These are phyloP conservation scores for Dascyllus trimaculatus DNA, from an alignment of 2,113 vertebrate species.

Conservation along the genomic window DNA sequence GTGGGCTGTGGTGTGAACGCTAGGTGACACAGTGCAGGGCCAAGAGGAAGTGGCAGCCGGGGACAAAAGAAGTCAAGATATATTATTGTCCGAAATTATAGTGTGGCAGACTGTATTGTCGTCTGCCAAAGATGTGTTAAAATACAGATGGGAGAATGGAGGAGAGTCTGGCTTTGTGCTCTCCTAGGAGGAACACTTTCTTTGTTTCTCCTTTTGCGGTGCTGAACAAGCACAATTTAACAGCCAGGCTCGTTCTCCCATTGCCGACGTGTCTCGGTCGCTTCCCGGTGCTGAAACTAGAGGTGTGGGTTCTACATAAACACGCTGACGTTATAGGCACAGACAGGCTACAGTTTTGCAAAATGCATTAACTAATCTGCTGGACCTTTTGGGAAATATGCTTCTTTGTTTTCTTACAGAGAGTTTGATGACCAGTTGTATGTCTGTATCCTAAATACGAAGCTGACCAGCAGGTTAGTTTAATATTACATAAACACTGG, in stretches of 20 bases:
- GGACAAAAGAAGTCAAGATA: constrained; percentile 28
- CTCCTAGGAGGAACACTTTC: background rate
- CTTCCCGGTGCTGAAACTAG: background rate
- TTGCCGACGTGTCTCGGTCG: constrained; percentile 1
- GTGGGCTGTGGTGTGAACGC: constrained; percentile 50
- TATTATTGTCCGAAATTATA: constrained; percentile 7
- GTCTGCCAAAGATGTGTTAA: background rate
- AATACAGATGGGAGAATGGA: background rate
- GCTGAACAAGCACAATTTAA: constrained; percentile 11
- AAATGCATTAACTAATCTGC: too few species aligned
- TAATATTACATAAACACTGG: too few species aligned
- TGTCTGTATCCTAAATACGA: too few species aligned
- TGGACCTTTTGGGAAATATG: too few species aligned
- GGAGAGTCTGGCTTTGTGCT: constrained; percentile 3
- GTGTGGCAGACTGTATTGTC: background rate
- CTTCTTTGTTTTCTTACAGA: too few species aligned
- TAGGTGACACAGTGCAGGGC: constrained; percentile 29
- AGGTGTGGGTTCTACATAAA: background rate
- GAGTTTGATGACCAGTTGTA: too few species aligned
- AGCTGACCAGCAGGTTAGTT: too few species aligned
- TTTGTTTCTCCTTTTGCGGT: constrained; percentile 6
- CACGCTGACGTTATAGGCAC: background rate
- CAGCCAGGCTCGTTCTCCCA: background rate
- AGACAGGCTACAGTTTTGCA: too few species aligned
- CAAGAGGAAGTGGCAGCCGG: constrained; percentile 16